Evolutionary conservation across 1,140 invertebrate genomes (phyloP).

Genomic region (Caerostris extrusa): DNA sequence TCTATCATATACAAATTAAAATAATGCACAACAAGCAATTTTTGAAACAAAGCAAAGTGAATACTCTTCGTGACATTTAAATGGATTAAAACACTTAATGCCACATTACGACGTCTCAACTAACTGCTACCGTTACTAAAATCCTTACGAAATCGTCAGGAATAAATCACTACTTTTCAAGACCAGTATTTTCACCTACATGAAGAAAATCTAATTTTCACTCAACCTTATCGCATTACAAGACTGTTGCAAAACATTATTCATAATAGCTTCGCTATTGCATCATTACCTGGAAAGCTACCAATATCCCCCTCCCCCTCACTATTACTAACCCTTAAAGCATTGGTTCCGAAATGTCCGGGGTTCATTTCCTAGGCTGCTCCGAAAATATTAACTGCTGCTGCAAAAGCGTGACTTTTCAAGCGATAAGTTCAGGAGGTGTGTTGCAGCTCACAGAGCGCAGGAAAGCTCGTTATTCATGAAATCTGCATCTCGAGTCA

Average conservation of each 20-base stretch:
- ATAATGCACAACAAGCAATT: no score
- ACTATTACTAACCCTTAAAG: not conserved
- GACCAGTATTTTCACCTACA: not conserved
- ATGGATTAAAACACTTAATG: not conserved
- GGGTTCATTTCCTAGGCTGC: slow-evolving; percentile 10
- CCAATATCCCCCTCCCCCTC: not conserved
- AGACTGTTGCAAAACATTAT: slow-evolving; percentile 19
- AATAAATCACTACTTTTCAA: not conserved
- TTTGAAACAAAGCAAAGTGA: no score
- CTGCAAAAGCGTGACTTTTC: slow-evolving; percentile 30
- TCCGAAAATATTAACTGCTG: slow-evolving; percentile 30
- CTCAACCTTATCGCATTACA: not conserved
- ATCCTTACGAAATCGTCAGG: not conserved
- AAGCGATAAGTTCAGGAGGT: slow-evolving; percentile 13
- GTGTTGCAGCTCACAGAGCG: not conserved
- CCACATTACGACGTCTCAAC: not conserved
- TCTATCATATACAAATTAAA: no score
- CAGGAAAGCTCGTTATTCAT: slow-evolving; percentile 9
- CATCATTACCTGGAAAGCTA: not conserved
- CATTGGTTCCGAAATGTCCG: slow-evolving; percentile 1
- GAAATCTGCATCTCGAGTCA: slow-evolving; percentile 14
- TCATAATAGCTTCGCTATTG: slow-evolving; percentile 1
- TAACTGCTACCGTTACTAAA: not conserved
- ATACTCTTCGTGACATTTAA: not conserved
- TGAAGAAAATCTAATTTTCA: not conserved